Base-by-base conservation (phyloP, 2,113 vertebrate species). In the Zosterops hypoxanthus region DNA sequence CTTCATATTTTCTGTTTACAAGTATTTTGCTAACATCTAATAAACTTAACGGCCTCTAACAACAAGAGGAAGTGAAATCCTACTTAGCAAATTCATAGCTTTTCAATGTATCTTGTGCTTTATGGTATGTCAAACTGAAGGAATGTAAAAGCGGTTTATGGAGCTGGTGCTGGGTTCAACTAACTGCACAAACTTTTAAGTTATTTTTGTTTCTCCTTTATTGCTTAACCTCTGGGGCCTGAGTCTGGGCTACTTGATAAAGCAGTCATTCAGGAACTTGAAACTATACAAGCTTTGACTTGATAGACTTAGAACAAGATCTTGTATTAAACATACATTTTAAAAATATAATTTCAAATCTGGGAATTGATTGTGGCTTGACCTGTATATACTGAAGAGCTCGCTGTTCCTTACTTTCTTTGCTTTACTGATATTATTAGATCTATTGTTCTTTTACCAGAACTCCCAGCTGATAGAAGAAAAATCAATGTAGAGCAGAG, bases 131-230 rank as follows among this genome's bases (percentile, higher is more conserved):
- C 82, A 76, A 64, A 64, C 34, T 29, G 53, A 59, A 66, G 85
- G 92, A 96, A 97, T 92, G 95, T 86, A 97, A 92, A 97, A 94
- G 86, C 31, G 31, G 76, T 95, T 98, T 96, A 95, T 96, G 72
- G 92, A 95, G 95, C 88, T 80, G 87, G 85, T 95, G 61, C 92
- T 77, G 84, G 82, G 64, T 96, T 97, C 94, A 93, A 92, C 94
- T 93, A 82, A 76, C 96, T 97, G 89, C 94, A 94, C 91, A 94
- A 97, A 96, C 91, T 83, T 93, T 64, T 81, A 81, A 93, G 76
- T 96, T 98, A 96, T 97, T 97, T 97, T 98, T 96, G 90, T 97
- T 98, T 97, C 95, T 96, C 71, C 90, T 97, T 98, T 97, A 98
- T 95, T 97, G 92, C 96, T 97, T 96, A 92, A 97, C 88, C 97